Evolutionary conservation across 2,113 vertebrate species (phyloP).

Genomic region (Enhydra lutris): DNA sequence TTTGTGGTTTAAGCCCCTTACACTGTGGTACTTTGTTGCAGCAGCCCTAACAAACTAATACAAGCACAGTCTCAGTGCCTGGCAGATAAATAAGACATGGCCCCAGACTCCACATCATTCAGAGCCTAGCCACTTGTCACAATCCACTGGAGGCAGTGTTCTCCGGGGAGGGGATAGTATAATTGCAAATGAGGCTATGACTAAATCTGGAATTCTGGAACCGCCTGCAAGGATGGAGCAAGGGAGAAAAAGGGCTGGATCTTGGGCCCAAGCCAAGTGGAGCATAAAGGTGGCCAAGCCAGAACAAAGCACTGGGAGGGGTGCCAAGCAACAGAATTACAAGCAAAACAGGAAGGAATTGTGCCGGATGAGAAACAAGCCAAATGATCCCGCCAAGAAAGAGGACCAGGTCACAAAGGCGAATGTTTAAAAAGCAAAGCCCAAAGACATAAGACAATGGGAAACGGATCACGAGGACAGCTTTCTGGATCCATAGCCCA

Average conservation of each 20-base stretch:
- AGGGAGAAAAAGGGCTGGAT: slow-evolving; percentile 42
- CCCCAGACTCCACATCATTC: background rate
- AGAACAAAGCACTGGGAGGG: slow-evolving; percentile 43
- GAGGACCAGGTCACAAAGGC: slow-evolving; percentile 18
- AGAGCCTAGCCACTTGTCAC: background rate
- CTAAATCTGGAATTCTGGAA: slow-evolving; percentile 46
- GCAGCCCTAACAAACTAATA: background rate
- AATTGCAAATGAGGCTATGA: slow-evolving; percentile 10
- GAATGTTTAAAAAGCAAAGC: slow-evolving; percentile 24
- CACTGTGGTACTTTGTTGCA: background rate
- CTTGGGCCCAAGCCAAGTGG: slow-evolving; percentile 61
- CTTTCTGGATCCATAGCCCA: background rate
- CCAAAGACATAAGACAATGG: background rate
- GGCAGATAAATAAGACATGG: background rate
- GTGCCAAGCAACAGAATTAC: slow-evolving; percentile 45
- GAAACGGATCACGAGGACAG: background rate
- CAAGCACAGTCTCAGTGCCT: background rate
- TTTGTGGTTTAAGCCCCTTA: background rate
- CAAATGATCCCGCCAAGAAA: background rate
- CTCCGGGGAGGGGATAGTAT: background rate
- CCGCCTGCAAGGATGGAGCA: background rate
- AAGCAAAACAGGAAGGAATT: background rate
- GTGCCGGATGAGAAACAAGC: slow-evolving; percentile 1
- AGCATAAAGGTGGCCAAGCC: slow-evolving; percentile 56
- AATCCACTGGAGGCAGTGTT: background rate